A percentile compares a stretch with the other conserved stretches of the same genome.
Evolutionary conservation across 2,113 vertebrate genomes (phyloP).

Genomic region (Caretta caretta): DNA sequence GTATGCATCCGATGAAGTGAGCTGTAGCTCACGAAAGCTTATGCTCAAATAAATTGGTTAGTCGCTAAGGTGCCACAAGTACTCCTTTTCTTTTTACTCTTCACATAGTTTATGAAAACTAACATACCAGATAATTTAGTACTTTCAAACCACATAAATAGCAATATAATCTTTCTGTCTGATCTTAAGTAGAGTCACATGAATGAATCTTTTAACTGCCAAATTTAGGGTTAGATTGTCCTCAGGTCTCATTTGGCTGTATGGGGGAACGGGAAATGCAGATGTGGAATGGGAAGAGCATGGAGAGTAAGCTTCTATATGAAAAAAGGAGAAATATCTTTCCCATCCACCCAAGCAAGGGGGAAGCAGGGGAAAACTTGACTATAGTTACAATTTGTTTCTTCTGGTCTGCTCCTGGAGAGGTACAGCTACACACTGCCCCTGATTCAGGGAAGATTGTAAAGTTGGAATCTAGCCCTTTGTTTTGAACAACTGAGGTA

Average conservation of each 20-base stretch:
- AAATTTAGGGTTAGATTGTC: not conserved
- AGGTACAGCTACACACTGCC: not conserved
- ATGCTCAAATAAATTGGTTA: no score
- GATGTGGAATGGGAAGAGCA: not conserved
- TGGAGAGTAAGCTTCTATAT: not conserved
- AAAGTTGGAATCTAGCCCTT: not conserved
- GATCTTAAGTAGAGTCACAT: not conserved
- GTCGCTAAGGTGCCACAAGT: no score
- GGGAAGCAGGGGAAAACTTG: not conserved
- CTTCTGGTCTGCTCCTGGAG: not conserved
- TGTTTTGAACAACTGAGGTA: not conserved
- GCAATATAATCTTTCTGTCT: not conserved
- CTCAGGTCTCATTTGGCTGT: not conserved
- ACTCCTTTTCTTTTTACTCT: not conserved
- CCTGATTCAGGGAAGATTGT: not conserved
- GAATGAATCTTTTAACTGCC: not conserved
- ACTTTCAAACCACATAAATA: not conserved
- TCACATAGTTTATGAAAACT: not conserved
- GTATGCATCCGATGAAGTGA: no score
- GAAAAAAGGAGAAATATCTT: not conserved
- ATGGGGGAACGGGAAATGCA: fast-evolving
- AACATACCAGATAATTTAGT: not conserved
- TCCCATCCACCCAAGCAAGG: not conserved
- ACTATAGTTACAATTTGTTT: not conserved
- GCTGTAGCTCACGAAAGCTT: no score